Conservation (phyloP, 2,888 invertebrate genomes). For the Dicroscelio sp. region DNA sequence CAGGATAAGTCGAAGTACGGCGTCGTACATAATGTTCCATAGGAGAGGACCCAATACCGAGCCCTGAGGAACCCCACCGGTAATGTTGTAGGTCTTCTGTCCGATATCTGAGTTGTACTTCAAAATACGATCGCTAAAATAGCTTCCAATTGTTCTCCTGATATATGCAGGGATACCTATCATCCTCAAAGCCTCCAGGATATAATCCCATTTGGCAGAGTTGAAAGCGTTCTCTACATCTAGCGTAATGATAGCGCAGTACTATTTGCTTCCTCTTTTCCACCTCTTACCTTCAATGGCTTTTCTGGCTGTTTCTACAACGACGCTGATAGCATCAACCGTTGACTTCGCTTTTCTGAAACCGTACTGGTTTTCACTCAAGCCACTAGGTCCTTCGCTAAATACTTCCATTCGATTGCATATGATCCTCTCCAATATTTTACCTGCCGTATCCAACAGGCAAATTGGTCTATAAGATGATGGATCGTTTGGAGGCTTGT, state of each 20-base stretch:
- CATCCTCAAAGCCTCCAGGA: background rate
- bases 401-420: conserved; percentile 12
- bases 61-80: background rate
- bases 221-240: too few relatives aligned
- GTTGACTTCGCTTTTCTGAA: conserved; percentile 76
- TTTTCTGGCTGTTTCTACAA: conserved; percentile 52
- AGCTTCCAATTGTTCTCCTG: background rate
- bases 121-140: background rate
- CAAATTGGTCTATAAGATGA: conserved; percentile 15
- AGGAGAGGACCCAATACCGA: background rate
- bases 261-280: conserved; percentile 30
- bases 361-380: conserved; percentile 71
- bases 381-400: conserved; percentile 33
- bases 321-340: conserved; percentile 60
- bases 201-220: background rate
- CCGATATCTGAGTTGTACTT: background rate
- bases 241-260: too few relatives aligned
- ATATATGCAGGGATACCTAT: too few relatives aligned
- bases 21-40: background rate
- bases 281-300: conserved; percentile 55
- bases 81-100: background rate
- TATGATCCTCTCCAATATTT: conserved; percentile 42
- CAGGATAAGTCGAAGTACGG: background rate
- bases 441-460: too few relatives aligned
- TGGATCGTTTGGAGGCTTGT: background rate